Base-by-base conservation (phyloP, 2,113 vertebrate species). In the Heterotis niloticus region DNA sequence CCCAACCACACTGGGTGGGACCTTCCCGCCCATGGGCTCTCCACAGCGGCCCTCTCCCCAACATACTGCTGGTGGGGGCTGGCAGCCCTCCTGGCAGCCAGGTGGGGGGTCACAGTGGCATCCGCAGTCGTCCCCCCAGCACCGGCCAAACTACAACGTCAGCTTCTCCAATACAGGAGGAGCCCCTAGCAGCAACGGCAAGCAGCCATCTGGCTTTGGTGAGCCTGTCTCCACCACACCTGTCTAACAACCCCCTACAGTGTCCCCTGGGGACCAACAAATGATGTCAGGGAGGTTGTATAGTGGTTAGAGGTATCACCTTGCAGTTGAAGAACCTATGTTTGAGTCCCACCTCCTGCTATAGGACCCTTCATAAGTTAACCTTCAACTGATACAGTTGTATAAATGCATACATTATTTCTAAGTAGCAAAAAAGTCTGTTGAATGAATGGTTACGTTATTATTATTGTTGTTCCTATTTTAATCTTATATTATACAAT, bases 81-180 rank as follows among this genome's bases (percentile, higher is more conserved):
- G 77, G 77, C 77, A 78, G 77, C 5, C 76, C 51, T 67, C 76
- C 51, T 65, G 76, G 76, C 77, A 78, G 66, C 52, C 16, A 83
- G 87, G 83, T 82, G 83, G 80, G 18, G 78, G 81, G 70, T 29
- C 66, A 0, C 77, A 84, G 64, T 85, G 88, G 88, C 88, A 87
- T 68, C 79, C 81, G 0, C 83, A 81, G 75, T 92, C 94, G 23
- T 98, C 98, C 0, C 98, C 98, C 0, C 96, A 96, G 87, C 96
- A 97, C 87, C 92, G 95, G n/a, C 97, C 98, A 80, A 99, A 99
- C 83, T 99, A 99, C 90, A 99, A 98, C 0, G 93, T 99, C 79
- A 98, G 94, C 85, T 98, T 99, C 89, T 92, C 95, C 52, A 75
- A 88, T 0, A 79, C 91, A 83, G 93, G 94, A 0, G 94, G 93